Evolutionary conservation across 2,113 vertebrate species (phyloP).

Genomic region (Podarcis cretensis): DNA sequence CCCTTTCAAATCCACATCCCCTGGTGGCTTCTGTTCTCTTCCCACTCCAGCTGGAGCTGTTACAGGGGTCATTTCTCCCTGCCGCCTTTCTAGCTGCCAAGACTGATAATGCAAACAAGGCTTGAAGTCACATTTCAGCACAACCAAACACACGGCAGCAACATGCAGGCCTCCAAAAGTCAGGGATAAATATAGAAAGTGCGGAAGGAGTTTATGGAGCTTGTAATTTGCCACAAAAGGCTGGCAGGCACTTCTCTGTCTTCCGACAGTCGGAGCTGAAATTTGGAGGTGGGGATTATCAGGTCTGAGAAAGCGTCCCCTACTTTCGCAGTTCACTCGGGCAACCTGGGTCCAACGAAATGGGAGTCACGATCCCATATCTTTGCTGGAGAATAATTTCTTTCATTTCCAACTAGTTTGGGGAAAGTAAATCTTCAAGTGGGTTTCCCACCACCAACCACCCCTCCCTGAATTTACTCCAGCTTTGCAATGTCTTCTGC

Average conservation of each 20-base stretch:
- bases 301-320: background rate
- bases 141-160: conserved; percentile 20
- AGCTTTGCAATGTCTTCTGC: background rate
- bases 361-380: background rate
- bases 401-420: background rate
- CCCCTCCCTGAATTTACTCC: background rate
- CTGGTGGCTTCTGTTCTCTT: conserved; percentile 15
- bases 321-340: background rate
- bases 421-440: background rate
- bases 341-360: background rate
- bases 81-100: conserved; percentile 28
- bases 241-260: background rate
- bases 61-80: conserved; percentile 31
- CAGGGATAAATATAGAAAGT: conserved; percentile 11
- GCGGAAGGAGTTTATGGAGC: conserved; percentile 20
- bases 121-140: conserved; percentile 20
- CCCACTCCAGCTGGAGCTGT: conserved; percentile 26
- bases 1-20: background rate
- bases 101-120: conserved; percentile 32
- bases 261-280: conserved; percentile 1
- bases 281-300: background rate
- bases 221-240: conserved; percentile 21
- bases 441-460: background rate
- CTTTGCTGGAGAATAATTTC: background rate
- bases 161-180: conserved; percentile 5